Base-by-base conservation (phyloP, 2,888 invertebrate species). In the Cheilosia soror region DNA sequence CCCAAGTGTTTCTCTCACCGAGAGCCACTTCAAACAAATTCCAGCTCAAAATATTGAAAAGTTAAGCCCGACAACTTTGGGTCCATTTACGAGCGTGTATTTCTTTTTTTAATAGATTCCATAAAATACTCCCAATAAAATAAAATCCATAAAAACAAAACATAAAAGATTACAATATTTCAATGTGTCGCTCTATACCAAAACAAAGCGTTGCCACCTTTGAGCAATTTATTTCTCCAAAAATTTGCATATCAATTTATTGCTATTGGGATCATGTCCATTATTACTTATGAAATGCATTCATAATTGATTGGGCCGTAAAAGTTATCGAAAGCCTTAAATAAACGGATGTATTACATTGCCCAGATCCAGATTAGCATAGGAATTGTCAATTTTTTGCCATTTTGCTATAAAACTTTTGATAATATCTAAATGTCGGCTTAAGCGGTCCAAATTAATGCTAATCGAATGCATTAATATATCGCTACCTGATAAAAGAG, bases 401-500 rank as follows among this genome's bases (percentile, higher is more conserved):
- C 25, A 31, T 47, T 31, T 5, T 76, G 77, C 83, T 63, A 78
- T 78, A 73, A 78, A 83, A 72, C 47, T 62, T 55, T 11, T 73
- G 68, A 78, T 78, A 68, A 72, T 73, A 71, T 83, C 68, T 68
- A 73, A 73, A 83, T 78, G 73, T 40, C 62, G 20, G 57, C 9
- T 62, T 83, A 77, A 83, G 49, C 77, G 77, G 44, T 63, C 57
- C 33, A 51, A 78, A 73, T 83, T 83, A 73, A 83, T 83, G 78
- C 55, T 73, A 83, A 78, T 78, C 60, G 33, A 37, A 83, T 73
- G 78, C 78, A 73, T 44, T 20, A 20, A 2, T 20, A 20, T 63
- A 20, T 47, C 15, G 81, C 81, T 76, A 71, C 76, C 76, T 77
- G 68, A 77, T 77, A 77, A 68, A 77, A 68, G 47, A 25, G 20